Evolutionary conservation across 2,113 vertebrate genomes (phyloP).

Genomic region (Platysteira castanea): DNA sequence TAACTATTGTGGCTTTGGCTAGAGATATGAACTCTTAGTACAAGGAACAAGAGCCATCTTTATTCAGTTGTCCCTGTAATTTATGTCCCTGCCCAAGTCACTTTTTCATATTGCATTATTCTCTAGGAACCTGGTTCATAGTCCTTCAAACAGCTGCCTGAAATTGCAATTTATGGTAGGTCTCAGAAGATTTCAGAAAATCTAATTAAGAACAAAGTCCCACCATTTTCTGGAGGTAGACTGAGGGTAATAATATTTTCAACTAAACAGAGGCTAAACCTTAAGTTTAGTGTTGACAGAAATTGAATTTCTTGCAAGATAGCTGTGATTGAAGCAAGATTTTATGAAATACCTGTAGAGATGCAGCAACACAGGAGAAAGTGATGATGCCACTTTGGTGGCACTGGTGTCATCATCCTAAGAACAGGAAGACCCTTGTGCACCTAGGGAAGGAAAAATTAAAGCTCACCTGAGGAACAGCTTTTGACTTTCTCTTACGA

Average conservation of each 20-base stretch:
- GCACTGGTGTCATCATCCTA: background rate
- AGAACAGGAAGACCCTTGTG: background rate
- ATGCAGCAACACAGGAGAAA: background rate
- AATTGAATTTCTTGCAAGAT: background rate
- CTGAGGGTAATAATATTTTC: background rate
- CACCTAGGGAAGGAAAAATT: background rate
- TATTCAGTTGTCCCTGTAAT: background rate
- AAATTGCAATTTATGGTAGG: background rate
- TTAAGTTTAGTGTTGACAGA: background rate
- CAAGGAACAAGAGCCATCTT: background rate
- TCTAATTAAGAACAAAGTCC: background rate
- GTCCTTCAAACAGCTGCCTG: background rate
- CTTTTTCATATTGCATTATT: background rate
- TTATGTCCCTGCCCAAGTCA: background rate
- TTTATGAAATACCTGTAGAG: background rate
- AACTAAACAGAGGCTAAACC: background rate
- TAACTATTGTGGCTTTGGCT: background rate
- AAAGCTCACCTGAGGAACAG: background rate
- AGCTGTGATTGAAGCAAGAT: background rate
- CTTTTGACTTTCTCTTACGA: background rate
- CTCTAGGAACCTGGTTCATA: background rate
- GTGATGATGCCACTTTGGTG: background rate
- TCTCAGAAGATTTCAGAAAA: background rate
- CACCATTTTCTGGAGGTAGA: background rate
- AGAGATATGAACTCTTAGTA: background rate